phyloP scores from a whole-genome alignment of 2,113 vertebrate genomes.

The Channa argus region DNA sequence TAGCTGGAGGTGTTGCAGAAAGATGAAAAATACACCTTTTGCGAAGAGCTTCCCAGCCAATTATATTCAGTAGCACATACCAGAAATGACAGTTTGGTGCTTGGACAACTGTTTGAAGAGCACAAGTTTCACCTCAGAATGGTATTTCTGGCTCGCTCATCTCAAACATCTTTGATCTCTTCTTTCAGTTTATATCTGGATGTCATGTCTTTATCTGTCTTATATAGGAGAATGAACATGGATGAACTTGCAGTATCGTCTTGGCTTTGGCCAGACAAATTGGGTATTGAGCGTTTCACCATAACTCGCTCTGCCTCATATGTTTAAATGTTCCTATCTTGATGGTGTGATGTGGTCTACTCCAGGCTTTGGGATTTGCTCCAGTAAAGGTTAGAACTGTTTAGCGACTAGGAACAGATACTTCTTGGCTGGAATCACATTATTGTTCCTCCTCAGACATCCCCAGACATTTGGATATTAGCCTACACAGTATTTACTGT shows the following conservation, averaged over 20 bases:
- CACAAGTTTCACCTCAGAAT: slow-evolving; percentile 45
- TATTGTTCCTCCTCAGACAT: slow-evolving; percentile 44
- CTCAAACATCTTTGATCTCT: slow-evolving; percentile 62
- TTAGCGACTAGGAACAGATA: slow-evolving; percentile 30
- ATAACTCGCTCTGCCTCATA: slow-evolving; percentile 30
- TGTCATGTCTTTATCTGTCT: slow-evolving; percentile 58
- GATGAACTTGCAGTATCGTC: slow-evolving; percentile 49
- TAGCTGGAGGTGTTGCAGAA: slow-evolving; percentile 49
- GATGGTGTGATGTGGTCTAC: slow-evolving; percentile 48
- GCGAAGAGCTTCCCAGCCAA: slow-evolving; percentile 40
- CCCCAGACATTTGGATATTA: slow-evolving; percentile 33
- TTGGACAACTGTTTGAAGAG: slow-evolving; percentile 45
- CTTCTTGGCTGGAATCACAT: slow-evolving; percentile 27
- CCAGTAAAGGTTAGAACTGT: slow-evolving; percentile 20
- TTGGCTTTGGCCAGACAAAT: slow-evolving; percentile 30
- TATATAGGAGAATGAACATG: slow-evolving; percentile 37
- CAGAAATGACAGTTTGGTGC: slow-evolving; percentile 65
- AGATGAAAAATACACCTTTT: slow-evolving; percentile 50
- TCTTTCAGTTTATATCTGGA: slow-evolving; percentile 54
- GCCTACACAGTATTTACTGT: slow-evolving; percentile 27
- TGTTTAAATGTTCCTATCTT: slow-evolving; percentile 58
- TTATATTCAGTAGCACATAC: slow-evolving; percentile 71
- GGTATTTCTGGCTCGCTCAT: slow-evolving; percentile 54
- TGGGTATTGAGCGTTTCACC: slow-evolving; percentile 14
- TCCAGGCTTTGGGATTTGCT: slow-evolving; percentile 35